A percentile compares a stretch with the other conserved stretches of the same genome.
Conservation (phyloP, 2,888 invertebrate genomes). For the Pollenia griseotomentosa region DNA sequence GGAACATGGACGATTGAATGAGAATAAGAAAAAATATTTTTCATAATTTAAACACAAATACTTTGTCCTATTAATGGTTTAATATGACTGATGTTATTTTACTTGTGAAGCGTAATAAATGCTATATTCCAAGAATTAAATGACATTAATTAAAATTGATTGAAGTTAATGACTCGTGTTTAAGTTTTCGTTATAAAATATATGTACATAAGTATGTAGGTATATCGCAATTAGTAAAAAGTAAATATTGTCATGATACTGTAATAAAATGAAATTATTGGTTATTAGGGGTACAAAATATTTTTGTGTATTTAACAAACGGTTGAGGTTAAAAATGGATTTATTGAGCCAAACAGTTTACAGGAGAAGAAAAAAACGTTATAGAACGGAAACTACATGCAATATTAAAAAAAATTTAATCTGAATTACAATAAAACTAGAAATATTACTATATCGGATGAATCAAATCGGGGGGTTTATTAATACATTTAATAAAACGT, state of each 20-base stretch:
- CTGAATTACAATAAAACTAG: no score
- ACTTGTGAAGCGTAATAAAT: neutral
- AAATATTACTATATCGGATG: no score
- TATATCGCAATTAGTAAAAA: conserved; percentile 1
- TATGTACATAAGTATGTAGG: neutral
- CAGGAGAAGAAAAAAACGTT: no score
- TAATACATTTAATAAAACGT: no score
- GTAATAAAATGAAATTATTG: neutral
- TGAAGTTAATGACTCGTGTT: neutral
- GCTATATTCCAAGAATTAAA: conserved; percentile 7
- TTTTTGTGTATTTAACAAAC: neutral
- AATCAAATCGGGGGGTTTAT: no score
- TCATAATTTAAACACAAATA: no score
- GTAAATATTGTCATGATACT: neutral
- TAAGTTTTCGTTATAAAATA: neutral
- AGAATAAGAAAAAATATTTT: no score
- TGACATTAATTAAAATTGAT: conserved; percentile 22
- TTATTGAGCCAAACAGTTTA: no score
- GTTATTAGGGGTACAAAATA: neutral
- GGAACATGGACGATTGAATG: no score
- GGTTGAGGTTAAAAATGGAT: no score
- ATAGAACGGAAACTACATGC: no score
- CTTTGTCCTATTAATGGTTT: neutral
- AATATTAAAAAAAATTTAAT: no score
- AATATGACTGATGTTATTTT: neutral